These are phyloP conservation scores for Himalopsyche japonica DNA, from an alignment of 2,888 invertebrate species.

Conservation along the genomic window DNA sequence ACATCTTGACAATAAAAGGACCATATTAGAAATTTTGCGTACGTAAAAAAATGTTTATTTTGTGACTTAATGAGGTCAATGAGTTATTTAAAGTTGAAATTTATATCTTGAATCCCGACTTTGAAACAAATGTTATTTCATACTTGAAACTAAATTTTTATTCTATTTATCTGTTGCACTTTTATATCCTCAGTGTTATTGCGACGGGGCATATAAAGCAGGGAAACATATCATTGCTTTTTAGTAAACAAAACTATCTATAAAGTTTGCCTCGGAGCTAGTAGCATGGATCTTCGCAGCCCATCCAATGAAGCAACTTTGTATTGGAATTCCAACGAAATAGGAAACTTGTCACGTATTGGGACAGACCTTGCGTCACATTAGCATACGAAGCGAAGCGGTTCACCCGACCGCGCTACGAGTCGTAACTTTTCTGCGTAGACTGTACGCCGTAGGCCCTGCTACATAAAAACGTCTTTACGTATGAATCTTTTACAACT, in stretches of 20 bases:
- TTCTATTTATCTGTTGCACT: not conserved
- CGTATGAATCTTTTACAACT: not conserved
- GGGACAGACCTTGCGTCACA: constrained; percentile 17
- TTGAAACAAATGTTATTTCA: too few relatives aligned
- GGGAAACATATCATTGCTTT: constrained; percentile 13
- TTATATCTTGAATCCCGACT: too few relatives aligned
- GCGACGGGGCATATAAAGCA: not conserved
- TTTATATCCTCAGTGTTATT: not conserved
- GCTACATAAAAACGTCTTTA: not conserved
- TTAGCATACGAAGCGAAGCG: constrained; percentile 21
- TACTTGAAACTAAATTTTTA: too few relatives aligned
- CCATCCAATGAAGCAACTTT: constrained; percentile 20
- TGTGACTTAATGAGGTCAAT: too few relatives aligned
- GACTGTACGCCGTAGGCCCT: not conserved
- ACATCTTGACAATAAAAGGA: too few relatives aligned
- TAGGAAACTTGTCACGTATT: constrained; percentile 23
- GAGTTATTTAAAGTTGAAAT: too few relatives aligned
- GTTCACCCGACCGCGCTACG: not conserved
- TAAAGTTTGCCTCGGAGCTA: not conserved
- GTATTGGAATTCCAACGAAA: constrained; percentile 31
- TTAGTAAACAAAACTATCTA: constrained; percentile 21
- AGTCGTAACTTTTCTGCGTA: not conserved
- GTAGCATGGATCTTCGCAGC: not conserved
- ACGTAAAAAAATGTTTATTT: too few relatives aligned
- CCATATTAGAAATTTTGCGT: too few relatives aligned